phyloP scores from a whole-genome alignment of 2,888 invertebrate genomes.

The Oxyteleia sp. region DNA sequence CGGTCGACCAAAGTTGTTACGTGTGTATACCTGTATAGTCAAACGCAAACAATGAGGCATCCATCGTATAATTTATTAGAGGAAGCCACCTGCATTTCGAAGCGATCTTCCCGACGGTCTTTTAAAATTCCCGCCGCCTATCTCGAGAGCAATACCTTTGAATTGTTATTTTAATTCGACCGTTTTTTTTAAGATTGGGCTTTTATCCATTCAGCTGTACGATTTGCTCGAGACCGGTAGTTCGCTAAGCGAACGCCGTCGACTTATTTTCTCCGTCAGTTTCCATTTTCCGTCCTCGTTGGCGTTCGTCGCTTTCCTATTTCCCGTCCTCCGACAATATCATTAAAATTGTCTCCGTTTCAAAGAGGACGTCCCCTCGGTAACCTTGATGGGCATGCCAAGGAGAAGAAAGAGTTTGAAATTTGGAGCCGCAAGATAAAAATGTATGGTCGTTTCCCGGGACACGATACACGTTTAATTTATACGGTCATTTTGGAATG shows the following conservation, averaged over 20 bases:
- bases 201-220: conserved; percentile 77
- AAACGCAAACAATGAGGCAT: conserved; percentile 42
- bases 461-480: conserved; percentile 28
- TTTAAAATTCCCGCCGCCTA: conserved; percentile 62
- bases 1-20: background rate
- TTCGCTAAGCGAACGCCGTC: conserved; percentile 54
- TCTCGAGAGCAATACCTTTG: conserved; percentile 45
- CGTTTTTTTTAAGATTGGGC: conserved; percentile 78
- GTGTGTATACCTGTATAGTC: conserved; percentile 24
- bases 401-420: conserved; percentile 27
- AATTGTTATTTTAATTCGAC: conserved; percentile 77
- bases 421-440: conserved; percentile 36
- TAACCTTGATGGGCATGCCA: conserved; percentile 32
- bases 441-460: conserved; percentile 28
- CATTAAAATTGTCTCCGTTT: conserved; percentile 83
- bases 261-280: conserved; percentile 56
- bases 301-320: conserved; percentile 30
- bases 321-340: conserved; percentile 76
- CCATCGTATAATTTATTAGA: conserved; percentile 73
- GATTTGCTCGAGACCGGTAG: conserved; percentile 55
- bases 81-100: conserved; percentile 61
- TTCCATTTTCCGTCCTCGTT: conserved; percentile 40
- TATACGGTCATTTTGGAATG: no score
- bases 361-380: conserved; percentile 69
- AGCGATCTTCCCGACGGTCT: conserved; percentile 48